Evolutionary conservation across 2,797 vertebrate genomes (phyloP).

Genomic region (Adelosebastes latens): DNA sequence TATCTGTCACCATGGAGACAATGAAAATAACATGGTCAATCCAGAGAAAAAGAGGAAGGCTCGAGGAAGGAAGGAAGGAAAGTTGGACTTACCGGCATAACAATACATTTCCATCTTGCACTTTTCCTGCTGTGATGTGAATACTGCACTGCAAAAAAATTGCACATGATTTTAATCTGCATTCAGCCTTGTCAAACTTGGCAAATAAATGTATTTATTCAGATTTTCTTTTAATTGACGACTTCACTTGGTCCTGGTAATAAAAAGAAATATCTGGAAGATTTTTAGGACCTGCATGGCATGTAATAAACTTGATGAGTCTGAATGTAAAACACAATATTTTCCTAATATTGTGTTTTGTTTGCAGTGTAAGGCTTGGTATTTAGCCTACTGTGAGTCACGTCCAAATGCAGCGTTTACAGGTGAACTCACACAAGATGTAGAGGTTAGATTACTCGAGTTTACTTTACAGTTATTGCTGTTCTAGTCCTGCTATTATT

Average conservation of each 20-base stretch:
- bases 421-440: background rate
- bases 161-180: background rate
- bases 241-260: background rate
- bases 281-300: background rate
- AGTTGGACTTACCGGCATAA: conserved; percentile 41
- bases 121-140: conserved; percentile 49
- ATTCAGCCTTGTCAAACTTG: background rate
- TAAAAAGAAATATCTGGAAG: background rate
- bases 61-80: conserved; percentile 64
- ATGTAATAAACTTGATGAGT: background rate
- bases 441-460: background rate
- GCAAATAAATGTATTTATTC: background rate
- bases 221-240: background rate
- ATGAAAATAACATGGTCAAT: conserved; percentile 18
- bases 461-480: background rate
- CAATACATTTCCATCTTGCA: conserved; percentile 56
- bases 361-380: background rate
- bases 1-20: conserved; percentile 57
- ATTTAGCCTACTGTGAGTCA: background rate
- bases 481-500: background rate
- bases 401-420: background rate
- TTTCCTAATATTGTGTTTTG: background rate
- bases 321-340: background rate
- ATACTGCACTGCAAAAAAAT: conserved; percentile 23
- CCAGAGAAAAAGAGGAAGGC: conserved; percentile 31